Evolutionary conservation across 2,888 invertebrate genomes (phyloP).

Genomic region (Tortricodes alternella): DNA sequence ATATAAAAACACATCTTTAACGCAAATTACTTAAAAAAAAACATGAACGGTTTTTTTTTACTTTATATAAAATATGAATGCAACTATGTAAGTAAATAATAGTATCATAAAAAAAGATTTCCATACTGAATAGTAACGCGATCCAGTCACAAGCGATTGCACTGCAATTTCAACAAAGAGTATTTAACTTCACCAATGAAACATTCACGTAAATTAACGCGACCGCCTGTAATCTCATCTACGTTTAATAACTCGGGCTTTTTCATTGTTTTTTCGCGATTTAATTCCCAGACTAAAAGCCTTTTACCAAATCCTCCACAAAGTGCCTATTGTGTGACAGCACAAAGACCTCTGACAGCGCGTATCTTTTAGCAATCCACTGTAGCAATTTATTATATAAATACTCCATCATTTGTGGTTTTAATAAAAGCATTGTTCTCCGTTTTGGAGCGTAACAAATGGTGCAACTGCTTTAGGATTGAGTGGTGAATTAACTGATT

Average conservation of each 20-base stretch:
- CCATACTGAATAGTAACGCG: too few relatives aligned
- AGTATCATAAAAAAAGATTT: too few relatives aligned
- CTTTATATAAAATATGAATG: too few relatives aligned
- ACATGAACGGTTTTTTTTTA: too few relatives aligned
- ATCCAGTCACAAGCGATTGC: too few relatives aligned
- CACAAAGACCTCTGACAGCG: conserved; percentile 59
- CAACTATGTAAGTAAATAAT: too few relatives aligned
- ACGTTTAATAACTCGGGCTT: conserved; percentile 1
- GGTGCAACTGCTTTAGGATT: conserved; percentile 39
- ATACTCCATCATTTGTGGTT: conserved; percentile 51
- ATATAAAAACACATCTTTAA: too few relatives aligned
- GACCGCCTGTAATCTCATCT: conserved; percentile 12
- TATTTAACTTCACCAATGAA: neutral
- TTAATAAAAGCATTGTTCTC: conserved; percentile 42
- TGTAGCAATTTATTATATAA: conserved; percentile 54
- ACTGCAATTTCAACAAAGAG: neutral
- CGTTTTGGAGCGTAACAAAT: conserved; percentile 41
- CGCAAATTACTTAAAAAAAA: too few relatives aligned
- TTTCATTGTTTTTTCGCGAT: conserved; percentile 38
- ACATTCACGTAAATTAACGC: conserved; percentile 2
- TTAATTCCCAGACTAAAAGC: conserved; percentile 48
- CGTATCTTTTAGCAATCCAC: conserved; percentile 49
- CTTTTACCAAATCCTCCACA: conserved; percentile 48
- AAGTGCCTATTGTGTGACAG: conserved; percentile 57
- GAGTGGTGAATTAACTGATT: conserved; percentile 37